These are phyloP conservation scores for Felis chaus DNA, from an alignment of 2,113 vertebrate species.

Conservation along the genomic window DNA sequence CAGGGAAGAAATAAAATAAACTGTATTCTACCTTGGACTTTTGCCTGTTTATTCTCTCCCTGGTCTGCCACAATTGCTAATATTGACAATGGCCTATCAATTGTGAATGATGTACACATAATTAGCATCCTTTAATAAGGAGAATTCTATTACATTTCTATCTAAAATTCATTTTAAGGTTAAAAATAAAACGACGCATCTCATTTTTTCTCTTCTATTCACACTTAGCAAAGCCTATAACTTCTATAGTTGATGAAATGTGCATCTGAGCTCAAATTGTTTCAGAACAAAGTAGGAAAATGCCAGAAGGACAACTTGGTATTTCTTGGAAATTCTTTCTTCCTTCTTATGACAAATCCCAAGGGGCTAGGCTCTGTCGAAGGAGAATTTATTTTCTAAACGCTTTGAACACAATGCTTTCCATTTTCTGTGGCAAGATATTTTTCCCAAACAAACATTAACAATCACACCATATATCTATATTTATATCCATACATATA, in stretches of 20 bases:
- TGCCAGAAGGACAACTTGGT: constrained; percentile 78
- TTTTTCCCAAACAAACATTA: constrained; percentile 79
- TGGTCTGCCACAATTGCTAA: constrained; percentile 76
- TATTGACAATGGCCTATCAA: neutral
- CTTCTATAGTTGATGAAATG: constrained; percentile 76
- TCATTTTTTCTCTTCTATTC: constrained; percentile 72
- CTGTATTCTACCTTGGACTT: constrained; percentile 69
- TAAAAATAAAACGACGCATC: constrained; percentile 65
- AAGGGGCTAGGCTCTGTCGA: constrained; percentile 73
- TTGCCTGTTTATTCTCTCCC: constrained; percentile 76
- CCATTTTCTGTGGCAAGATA: constrained; percentile 81
- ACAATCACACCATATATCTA: constrained; percentile 76
- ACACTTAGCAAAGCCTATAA: constrained; percentile 80
- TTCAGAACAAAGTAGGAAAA: constrained; percentile 83
- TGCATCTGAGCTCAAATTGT: constrained; percentile 82
- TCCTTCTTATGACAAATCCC: constrained; percentile 83
- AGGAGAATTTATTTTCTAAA: constrained; percentile 85
- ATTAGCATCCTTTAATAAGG: constrained; percentile 74
- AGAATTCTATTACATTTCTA: constrained; percentile 71
- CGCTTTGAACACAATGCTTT: constrained; percentile 83
- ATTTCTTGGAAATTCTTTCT: constrained; percentile 84
- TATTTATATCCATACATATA: constrained; percentile 33
- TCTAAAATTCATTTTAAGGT: constrained; percentile 69
- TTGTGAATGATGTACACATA: constrained; percentile 21
- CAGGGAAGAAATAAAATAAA: constrained; percentile 70